These are phyloP conservation scores for Parochlus steinenii DNA, from an alignment of 2,888 invertebrate genomes.

Conservation along the genomic window DNA sequence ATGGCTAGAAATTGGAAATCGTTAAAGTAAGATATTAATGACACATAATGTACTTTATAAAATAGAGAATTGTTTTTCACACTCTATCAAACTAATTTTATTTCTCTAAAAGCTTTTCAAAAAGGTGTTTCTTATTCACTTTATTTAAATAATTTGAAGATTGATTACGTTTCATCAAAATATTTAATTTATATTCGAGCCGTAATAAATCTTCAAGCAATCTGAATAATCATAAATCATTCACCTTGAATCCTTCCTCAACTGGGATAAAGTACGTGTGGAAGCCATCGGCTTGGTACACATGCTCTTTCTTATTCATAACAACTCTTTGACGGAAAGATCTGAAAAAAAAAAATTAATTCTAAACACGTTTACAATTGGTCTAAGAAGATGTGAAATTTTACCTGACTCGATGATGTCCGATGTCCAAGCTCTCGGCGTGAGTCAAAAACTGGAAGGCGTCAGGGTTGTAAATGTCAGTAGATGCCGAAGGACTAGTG, in stretches of 20 bases:
- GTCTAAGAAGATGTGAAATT: slow-evolving; percentile 14
- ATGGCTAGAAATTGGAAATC: slow-evolving; percentile 33
- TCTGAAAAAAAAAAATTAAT: slow-evolving; percentile 30
- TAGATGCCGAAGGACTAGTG: slow-evolving; percentile 39
- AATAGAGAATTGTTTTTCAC: neutral
- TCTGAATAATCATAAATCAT: slow-evolving; percentile 12
- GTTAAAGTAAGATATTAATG: neutral
- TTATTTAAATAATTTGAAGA: no score
- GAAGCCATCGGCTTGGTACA: slow-evolving; percentile 60
- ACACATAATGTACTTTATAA: neutral
- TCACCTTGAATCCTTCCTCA: slow-evolving; percentile 76
- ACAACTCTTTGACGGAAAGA: slow-evolving; percentile 60
- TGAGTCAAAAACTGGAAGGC: slow-evolving; percentile 64
- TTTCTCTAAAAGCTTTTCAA: no score
- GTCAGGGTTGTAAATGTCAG: slow-evolving; percentile 61
- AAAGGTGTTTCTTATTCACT: no score
- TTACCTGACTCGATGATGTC: slow-evolving; percentile 55
- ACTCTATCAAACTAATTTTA: no score
- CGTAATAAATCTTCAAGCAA: no score
- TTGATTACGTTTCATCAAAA: no score
- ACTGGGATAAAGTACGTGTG: slow-evolving; percentile 84
- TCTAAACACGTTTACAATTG: slow-evolving; percentile 2
- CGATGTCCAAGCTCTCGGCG: slow-evolving; percentile 59
- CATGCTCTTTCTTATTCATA: slow-evolving; percentile 51
- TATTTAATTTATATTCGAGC: no score